phyloP scores from a whole-genome alignment of 1,140 invertebrate genomes.

The Frieseomelitta varia region DNA sequence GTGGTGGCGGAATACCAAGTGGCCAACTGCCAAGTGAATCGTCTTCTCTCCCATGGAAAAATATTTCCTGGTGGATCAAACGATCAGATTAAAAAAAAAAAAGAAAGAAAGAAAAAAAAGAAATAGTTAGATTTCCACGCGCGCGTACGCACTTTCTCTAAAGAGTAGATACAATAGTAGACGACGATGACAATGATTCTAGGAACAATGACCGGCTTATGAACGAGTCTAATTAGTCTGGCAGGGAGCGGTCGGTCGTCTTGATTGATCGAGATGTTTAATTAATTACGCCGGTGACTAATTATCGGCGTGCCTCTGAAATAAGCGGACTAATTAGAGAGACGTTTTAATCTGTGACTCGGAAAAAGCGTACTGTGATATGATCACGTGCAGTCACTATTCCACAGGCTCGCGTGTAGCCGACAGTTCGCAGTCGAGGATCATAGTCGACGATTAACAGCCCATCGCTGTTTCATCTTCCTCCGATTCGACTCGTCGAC shows the following conservation, averaged over 20 bases:
- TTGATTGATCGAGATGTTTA: slow-evolving; percentile 33
- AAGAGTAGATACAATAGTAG: slow-evolving; percentile 34
- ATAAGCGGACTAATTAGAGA: slow-evolving; percentile 4
- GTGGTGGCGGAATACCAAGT: not conserved
- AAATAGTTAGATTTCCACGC: slow-evolving; percentile 48
- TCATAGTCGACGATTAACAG: not conserved
- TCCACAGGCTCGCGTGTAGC: too few relatives aligned
- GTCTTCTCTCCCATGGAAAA: slow-evolving; percentile 43
- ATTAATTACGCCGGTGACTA: slow-evolving; percentile 42
- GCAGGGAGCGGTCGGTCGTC: slow-evolving; percentile 19
- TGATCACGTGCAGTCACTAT: too few relatives aligned
- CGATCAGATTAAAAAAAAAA: slow-evolving; percentile 38
- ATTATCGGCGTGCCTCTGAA: not conserved
- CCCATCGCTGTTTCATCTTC: not conserved
- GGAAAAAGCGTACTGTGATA: not conserved
- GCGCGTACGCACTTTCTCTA: slow-evolving; percentile 57
- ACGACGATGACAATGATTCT: slow-evolving; percentile 57
- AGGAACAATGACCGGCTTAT: slow-evolving; percentile 39
- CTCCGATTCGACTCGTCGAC: not conserved
- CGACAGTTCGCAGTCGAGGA: not conserved
- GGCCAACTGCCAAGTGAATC: not conserved
- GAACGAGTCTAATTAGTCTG: slow-evolving; percentile 39
- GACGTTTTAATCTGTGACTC: not conserved
- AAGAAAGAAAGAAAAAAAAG: not conserved
- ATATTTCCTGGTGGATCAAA: slow-evolving; percentile 11